Base-by-base conservation (phyloP, 2,797 vertebrate species). In the Acanthiza pusilla region DNA sequence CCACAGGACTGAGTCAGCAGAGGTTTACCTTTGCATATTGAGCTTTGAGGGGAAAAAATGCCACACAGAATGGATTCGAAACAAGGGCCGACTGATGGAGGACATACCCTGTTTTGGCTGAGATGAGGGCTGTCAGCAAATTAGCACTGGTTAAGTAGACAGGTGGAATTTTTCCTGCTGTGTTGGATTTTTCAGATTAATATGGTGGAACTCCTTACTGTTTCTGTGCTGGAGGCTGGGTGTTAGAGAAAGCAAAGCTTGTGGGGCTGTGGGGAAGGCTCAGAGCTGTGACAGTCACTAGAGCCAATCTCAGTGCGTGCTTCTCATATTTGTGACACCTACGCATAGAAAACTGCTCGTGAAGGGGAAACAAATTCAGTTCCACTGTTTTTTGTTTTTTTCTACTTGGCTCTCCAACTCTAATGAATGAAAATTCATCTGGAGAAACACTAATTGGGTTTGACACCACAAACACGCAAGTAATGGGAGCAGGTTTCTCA, bases 401-500 rank as follows among this genome's bases (percentile, higher is more conserved):
- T 38, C 66, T 81, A 5, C 48, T 75, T 73, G 78, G n/a, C 62
- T 94, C 92, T 95, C 79, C 58, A 81, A 6, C 47, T 48, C 58
- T 63, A 94, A 89, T 73, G 89, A 96, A 92, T 86, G 91, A 91
- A 93, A 95, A 88, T 80, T 94, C 89, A 91, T 86, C 87, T 65
- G 73, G 17, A 94, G 65, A 74, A 70, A 93, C 73, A 42, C 32
- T 26, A 51, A 97, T 83, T 94, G 93, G 57, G 68, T 91, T 95
- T 92, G 83, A 93, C 96, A 94, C 42, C 73, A 79, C 42, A 87
- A 75, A 72, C 58, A 93, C 3, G 18, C 70, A 88, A 93, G 82
- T 96, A 94, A 93, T 96, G 81, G 91, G 89, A 96, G 77, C 95
- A 66, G 54, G 86, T 94, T 96, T 94, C 93, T 93, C 88, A 85